A percentile compares a stretch with the other conserved stretches of the same genome.
phyloP scores from a whole-genome alignment of 2,888 invertebrate species.

The Epinotia nisella region DNA sequence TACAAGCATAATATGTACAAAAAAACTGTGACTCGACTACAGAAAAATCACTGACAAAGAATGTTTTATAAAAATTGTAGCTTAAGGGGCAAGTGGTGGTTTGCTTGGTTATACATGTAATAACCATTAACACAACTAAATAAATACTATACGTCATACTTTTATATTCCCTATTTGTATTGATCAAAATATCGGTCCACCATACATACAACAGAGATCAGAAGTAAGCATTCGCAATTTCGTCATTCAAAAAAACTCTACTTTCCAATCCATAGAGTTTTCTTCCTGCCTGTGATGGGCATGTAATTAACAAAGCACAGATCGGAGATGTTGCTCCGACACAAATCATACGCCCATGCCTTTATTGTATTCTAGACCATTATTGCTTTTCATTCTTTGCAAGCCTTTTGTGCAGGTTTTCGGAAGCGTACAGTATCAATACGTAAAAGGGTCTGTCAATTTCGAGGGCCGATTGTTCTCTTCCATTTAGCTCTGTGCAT shows the following conservation, averaged over 20 bases:
- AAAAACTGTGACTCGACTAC: too few relatives aligned
- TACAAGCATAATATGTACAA: too few relatives aligned
- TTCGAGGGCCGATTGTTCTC: constrained; percentile 10
- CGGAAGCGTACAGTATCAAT: constrained; percentile 27
- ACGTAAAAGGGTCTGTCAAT: constrained; percentile 31
- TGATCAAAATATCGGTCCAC: too few relatives aligned
- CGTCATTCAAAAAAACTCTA: not conserved
- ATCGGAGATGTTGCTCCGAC: constrained; percentile 6
- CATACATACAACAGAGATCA: too few relatives aligned
- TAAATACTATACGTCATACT: too few relatives aligned
- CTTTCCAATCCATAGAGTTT: not conserved
- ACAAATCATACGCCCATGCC: constrained; percentile 46
- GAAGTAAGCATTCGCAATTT: not conserved
- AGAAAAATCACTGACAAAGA: too few relatives aligned
- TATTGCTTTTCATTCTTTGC: constrained; percentile 36
- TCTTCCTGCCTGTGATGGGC: not conserved
- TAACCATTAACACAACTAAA: too few relatives aligned
- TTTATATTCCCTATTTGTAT: too few relatives aligned
- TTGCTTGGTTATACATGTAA: too few relatives aligned
- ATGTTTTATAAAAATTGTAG: too few relatives aligned
- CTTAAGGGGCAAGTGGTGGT: too few relatives aligned
- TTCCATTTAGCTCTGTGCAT: constrained; percentile 4
- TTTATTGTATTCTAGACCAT: constrained; percentile 38
- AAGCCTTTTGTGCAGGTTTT: constrained; percentile 31
- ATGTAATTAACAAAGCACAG: constrained; percentile 21